These are phyloP conservation scores for Pongo pygmaeus DNA, from an alignment of 2,113 vertebrate species.

Conservation along the genomic window DNA sequence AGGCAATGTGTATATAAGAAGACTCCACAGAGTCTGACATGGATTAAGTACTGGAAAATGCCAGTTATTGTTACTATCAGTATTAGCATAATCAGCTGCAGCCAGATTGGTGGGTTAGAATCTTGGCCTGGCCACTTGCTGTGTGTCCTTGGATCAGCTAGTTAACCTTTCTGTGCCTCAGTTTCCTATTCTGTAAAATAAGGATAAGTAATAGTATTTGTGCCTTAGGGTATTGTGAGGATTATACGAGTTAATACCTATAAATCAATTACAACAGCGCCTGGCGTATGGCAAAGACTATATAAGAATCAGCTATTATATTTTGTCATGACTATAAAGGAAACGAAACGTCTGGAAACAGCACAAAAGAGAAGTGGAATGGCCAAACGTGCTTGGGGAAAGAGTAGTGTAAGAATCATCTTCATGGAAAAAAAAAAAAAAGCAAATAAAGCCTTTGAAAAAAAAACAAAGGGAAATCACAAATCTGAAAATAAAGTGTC, in stretches of 20 bases:
- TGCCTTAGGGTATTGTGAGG: not conserved
- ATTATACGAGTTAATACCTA: not conserved
- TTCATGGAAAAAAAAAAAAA: not conserved
- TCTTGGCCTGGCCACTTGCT: not conserved
- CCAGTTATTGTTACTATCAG: too few species aligned
- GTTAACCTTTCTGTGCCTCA: not conserved
- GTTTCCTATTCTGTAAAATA: not conserved
- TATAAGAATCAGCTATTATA: not conserved
- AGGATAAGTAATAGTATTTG: not conserved
- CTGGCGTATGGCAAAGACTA: not conserved
- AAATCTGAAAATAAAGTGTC: slow-evolving; percentile 31
- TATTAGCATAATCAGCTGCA: too few species aligned
- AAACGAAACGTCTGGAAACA: slow-evolving; percentile 33
- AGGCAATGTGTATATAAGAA: not conserved
- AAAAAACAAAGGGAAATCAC: not conserved
- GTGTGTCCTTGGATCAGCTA: not conserved
- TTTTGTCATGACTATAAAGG: not conserved
- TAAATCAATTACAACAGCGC: not conserved
- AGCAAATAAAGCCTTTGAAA: not conserved
- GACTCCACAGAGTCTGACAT: not conserved
- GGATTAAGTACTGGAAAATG: not conserved
- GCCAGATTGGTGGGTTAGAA: not conserved
- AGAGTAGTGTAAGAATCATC: not conserved
- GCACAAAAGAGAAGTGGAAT: not conserved
- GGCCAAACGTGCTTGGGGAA: not conserved